Evolutionary conservation across 2,113 vertebrate species (phyloP).

Genomic region (Pogonocichla stellata): DNA sequence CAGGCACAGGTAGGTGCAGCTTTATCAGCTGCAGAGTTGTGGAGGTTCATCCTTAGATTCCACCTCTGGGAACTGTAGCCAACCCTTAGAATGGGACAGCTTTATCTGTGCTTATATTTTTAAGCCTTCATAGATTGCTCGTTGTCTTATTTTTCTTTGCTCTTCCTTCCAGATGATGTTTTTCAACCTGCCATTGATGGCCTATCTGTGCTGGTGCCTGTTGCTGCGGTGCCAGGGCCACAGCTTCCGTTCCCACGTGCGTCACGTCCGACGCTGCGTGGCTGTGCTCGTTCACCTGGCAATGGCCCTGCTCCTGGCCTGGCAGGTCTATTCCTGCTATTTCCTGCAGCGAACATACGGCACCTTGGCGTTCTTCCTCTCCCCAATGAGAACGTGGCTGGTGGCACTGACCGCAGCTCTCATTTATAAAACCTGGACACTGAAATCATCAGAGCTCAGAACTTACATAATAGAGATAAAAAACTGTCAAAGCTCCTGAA

Average conservation of each 20-base stretch:
- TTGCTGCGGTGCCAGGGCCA: constrained; percentile 84
- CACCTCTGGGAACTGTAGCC: neutral
- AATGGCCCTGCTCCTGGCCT: constrained; percentile 85
- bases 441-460: constrained; percentile 66
- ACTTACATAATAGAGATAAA: constrained; percentile 76
- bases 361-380: constrained; percentile 84
- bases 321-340: constrained; percentile 90
- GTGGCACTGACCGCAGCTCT: constrained; percentile 78
- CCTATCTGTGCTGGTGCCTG: constrained; percentile 93
- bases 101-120: neutral
- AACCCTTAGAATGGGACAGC: neutral
- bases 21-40: neutral
- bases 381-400: constrained; percentile 90
- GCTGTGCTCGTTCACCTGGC: constrained; percentile 74
- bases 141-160: neutral
- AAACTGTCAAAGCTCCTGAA: constrained; percentile 79
- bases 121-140: neutral
- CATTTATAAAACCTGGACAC: constrained; percentile 83
- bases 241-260: constrained; percentile 85
- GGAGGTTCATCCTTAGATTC: neutral
- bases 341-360: constrained; percentile 90
- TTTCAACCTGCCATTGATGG: constrained; percentile 92
- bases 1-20: neutral
- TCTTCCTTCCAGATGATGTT: constrained; percentile 81
- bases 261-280: constrained; percentile 51